Evolutionary conservation across 2,797 vertebrate species (phyloP), one percentile per base, ranked within the genome.

Genomic region (Paguma larvata): DNA sequence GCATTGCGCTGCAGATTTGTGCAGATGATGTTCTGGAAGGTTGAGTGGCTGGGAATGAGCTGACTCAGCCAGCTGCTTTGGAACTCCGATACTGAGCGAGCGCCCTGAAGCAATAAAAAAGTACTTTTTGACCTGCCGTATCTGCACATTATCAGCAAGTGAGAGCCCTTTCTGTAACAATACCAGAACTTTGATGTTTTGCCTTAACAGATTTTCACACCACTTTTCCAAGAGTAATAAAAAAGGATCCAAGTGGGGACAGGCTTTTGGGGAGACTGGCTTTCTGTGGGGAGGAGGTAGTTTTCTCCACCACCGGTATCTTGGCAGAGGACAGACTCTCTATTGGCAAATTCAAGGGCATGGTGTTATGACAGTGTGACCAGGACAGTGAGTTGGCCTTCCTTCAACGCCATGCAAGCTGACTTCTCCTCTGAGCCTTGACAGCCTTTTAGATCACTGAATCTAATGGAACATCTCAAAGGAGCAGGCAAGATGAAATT

Each of bases 31-130:
- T 91, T 93, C 92, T 88, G 88, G 77, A 96, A 94, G 91, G 96
- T n/a, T 94, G 92, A 79, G 30, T 83, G 78, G 78, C 67, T 92
- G 41, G 27, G 79, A 90, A 91, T 0, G 38, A 75, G 94, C 96
- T 98, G 97, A 98, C 89, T 97, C 97, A 97, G 91, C 95, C 21
- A 0, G 72, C 67, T 56, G 85, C 79, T 86, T 27, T 30, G 41
- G 53, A 82, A 85, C 38, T 89, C 30, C 0, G 6, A 27, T 21
- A 79, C 38, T 44, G 87, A 97, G 84, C 0, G 0, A 12, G 12
- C 44, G 62, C 95, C 83, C 44, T 18, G 14, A 48, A 94, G 90
- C 97, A 95, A 95, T 98, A 96, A 98, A 77, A 87, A 90, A 67
- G 67, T 56, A 91, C 91, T 96, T 97, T 94, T 94, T 87, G 97